A percentile compares a stretch with the other conserved stretches of the same genome.
These are phyloP conservation scores for Nemurella pictetii DNA, from an alignment of 2,888 invertebrate species.

Conservation along the genomic window DNA sequence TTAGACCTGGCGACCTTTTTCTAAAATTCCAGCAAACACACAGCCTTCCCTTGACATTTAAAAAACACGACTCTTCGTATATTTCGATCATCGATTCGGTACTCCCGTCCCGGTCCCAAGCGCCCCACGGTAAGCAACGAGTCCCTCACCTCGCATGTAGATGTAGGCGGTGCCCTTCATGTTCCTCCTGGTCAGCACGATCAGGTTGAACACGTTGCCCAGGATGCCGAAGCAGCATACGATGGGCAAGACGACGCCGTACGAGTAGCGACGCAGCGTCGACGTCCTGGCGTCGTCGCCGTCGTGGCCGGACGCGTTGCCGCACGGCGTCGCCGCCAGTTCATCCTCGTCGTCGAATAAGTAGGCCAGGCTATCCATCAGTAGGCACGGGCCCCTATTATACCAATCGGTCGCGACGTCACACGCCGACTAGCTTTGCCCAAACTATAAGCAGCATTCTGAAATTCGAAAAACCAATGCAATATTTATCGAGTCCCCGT, in stretches of 20 bases:
- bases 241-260: constrained; percentile 68
- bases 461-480: neutral
- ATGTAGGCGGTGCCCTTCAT: constrained; percentile 80
- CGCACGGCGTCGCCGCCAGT: neutral
- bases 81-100: no score
- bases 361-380: constrained; percentile 30
- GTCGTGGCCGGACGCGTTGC: constrained; percentile 36
- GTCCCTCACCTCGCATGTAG: constrained; percentile 71
- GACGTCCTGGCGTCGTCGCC: constrained; percentile 64
- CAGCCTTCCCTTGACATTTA: neutral
- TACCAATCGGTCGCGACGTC: neutral
- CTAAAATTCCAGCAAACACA: neutral
- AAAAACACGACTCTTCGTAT: no score
- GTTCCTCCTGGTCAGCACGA: constrained; percentile 74
- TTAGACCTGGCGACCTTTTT: neutral
- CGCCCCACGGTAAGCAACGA: neutral
- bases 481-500: neutral
- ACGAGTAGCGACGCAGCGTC: constrained; percentile 62
- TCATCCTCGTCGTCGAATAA: constrained; percentile 27
- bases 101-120: neutral
- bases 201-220: constrained; percentile 76
- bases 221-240: constrained; percentile 74
- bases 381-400: neutral
- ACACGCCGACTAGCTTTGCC: neutral
- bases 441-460: neutral